Base-by-base conservation (phyloP, 2,797 vertebrate genomes). In the Vireo griseus region DNA sequence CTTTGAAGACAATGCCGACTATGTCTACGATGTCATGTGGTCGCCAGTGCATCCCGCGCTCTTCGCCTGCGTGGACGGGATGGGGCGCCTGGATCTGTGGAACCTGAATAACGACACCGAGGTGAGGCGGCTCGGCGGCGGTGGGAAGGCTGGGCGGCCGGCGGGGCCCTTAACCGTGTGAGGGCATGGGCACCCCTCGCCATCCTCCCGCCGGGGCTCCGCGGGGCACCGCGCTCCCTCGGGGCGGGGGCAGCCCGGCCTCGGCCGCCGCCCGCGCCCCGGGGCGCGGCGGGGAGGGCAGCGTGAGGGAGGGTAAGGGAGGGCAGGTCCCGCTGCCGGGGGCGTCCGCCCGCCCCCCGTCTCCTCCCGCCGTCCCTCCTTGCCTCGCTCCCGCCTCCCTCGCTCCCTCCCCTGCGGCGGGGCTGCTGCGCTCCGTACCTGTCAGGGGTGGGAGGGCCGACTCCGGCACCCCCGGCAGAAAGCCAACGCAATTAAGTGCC, bases 1-100 rank as follows among this genome's bases (percentile, higher is more conserved):
- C 86, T 99, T 99, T 97, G 99, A 99, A 98, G 99, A 99, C 98
- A 99, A 99, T 84, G 99, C 99, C 8, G 99, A 99, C 98, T 99
- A 99, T 87, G 98, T 99, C 96, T 99, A 99, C 95, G 99, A 99
- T 67, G 99, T 99, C 98, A 99, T 99, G 99, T 99, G 99, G 99
- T 99, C 99, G 54, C 99, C 99, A 6, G 98, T 98, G 96, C 99
- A 99, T 96, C 99, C 99, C 40, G 99, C 99, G 21, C 97, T 99
- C 95, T 99, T 99, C 35, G 99, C 99, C 92, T 99, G 99, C 82
- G 99, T 99, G 97, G 99, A 99, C 58, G 99, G 99, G 95, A 99
- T 99, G 99, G 99, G 99, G 90, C 99, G 99, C 95, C 96, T 99
- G 96, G 99, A 99, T 98, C 98, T 99, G 96, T 99, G 99, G 99